phyloP scores from a whole-genome alignment of 2,888 invertebrate species.

The Pollenia griseotomentosa region DNA sequence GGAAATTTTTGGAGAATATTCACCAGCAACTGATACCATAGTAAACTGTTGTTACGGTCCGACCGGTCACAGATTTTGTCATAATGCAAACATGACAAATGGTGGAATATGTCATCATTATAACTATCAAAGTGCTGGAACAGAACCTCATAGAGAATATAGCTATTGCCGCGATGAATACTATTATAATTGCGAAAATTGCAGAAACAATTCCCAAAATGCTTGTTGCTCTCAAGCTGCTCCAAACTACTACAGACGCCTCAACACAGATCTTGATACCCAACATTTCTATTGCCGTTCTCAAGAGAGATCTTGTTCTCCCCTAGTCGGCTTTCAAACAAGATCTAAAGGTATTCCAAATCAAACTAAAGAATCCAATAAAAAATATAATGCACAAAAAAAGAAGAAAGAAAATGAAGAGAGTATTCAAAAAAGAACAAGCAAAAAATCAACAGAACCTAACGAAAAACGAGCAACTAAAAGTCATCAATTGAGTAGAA shows the following conservation, averaged over 20 bases:
- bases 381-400: not conserved
- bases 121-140: slow-evolving; percentile 27
- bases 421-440: slow-evolving; percentile 5
- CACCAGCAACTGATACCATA: not conserved
- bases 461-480: not conserved
- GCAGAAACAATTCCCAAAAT: not conserved
- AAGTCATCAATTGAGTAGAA: not conserved
- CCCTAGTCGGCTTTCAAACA: not conserved
- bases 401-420: slow-evolving; percentile 27
- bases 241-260: slow-evolving; percentile 29
- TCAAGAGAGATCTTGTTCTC: not conserved
- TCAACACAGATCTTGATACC: slow-evolving; percentile 68
- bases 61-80: not conserved
- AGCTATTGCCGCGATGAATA: slow-evolving; percentile 67
- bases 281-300: slow-evolving; percentile 55
- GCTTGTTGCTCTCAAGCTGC: not conserved
- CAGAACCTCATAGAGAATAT: slow-evolving; percentile 46
- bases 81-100: not conserved
- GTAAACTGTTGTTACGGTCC: slow-evolving; percentile 48
- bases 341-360: not conserved
- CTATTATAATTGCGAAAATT: slow-evolving; percentile 57
- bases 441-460: not conserved
- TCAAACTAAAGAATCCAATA: slow-evolving; percentile 10
- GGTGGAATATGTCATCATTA: slow-evolving; percentile 54
- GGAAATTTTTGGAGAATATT: not conserved